Evolutionary conservation across 2,888 invertebrate genomes (phyloP).

Genomic region (Lasius fuliginosus): DNA sequence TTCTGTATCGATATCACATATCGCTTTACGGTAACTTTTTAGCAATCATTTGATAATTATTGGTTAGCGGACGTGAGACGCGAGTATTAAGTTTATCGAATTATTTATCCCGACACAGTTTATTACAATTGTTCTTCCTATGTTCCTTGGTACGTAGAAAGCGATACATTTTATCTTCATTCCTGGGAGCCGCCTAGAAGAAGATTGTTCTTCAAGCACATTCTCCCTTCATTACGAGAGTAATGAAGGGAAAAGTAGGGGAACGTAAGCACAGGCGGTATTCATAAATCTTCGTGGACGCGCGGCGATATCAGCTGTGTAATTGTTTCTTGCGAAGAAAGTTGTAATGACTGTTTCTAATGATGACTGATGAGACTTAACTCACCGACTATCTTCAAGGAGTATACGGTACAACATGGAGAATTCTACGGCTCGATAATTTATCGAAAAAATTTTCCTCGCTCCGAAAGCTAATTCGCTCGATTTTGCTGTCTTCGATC

Average conservation of each 20-base stretch:
- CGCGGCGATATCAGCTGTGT: slow-evolving; percentile 42
- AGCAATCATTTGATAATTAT: slow-evolving; percentile 23
- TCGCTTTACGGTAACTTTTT: slow-evolving; percentile 8
- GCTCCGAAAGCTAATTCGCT: not conserved
- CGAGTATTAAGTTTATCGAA: slow-evolving; percentile 28
- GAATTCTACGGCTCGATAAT: slow-evolving; percentile 8
- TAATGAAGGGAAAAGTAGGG: slow-evolving; percentile 49
- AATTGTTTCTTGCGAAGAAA: slow-evolving; percentile 52
- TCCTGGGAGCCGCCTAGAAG: slow-evolving; percentile 30
- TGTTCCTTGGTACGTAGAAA: not conserved
- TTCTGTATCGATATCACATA: not conserved
- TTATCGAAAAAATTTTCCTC: not conserved
- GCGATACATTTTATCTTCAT: slow-evolving; percentile 15
- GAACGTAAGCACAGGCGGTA: slow-evolving; percentile 34
- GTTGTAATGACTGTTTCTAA: slow-evolving; percentile 41
- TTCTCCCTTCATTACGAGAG: slow-evolving; percentile 43
- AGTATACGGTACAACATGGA: not conserved
- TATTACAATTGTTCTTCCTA: not conserved
- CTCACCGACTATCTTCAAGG: not conserved
- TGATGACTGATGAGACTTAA: slow-evolving; percentile 36
- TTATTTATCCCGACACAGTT: slow-evolving; percentile 35
- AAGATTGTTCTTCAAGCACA: slow-evolving; percentile 54
- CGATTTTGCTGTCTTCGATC: not conserved
- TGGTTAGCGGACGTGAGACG: slow-evolving; percentile 18
- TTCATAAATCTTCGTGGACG: slow-evolving; percentile 38